Conservation (phyloP, 1,140 invertebrate species). For the Scaptomyza graminum region DNA sequence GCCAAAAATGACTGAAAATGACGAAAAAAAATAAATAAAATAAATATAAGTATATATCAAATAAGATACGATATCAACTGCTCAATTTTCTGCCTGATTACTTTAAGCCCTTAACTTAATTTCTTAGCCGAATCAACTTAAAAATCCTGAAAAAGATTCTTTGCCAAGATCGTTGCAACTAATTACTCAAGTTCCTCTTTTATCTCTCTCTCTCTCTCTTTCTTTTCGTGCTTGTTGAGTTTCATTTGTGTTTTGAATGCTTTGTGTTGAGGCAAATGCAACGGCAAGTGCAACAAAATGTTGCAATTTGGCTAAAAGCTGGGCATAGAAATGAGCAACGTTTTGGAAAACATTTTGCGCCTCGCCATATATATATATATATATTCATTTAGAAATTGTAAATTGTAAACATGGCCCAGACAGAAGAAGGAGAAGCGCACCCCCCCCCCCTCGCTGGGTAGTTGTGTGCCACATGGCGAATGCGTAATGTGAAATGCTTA, state of each 20-base stretch:
- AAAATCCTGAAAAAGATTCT: too few relatives aligned
- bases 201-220: not conserved
- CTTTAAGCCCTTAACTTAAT: too few relatives aligned
- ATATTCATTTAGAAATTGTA: conserved; percentile 58
- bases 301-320: conserved; percentile 78
- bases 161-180: too few relatives aligned
- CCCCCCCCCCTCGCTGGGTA: not conserved
- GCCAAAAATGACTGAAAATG: too few relatives aligned
- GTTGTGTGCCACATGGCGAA: conserved; percentile 65
- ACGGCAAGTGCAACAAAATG: conserved; percentile 15
- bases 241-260: not conserved
- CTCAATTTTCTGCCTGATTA: too few relatives aligned
- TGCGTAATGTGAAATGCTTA: conserved; percentile 67
- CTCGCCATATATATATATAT: too few relatives aligned
- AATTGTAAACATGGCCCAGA: conserved; percentile 74
- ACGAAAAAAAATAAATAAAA: too few relatives aligned
- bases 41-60: too few relatives aligned
- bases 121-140: too few relatives aligned
- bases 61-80: too few relatives aligned
- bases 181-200: not conserved
- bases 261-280: conserved; percentile 35
- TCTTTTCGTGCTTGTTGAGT: not conserved
- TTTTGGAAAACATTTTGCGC: conserved; percentile 64
- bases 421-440: too few relatives aligned
- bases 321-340: conserved; percentile 61